Percentiles rank a stretch among this genome's conserved stretches.
Evolutionary conservation across 2,113 vertebrate genomes (phyloP).

Genomic region (Tichodroma muraria): DNA sequence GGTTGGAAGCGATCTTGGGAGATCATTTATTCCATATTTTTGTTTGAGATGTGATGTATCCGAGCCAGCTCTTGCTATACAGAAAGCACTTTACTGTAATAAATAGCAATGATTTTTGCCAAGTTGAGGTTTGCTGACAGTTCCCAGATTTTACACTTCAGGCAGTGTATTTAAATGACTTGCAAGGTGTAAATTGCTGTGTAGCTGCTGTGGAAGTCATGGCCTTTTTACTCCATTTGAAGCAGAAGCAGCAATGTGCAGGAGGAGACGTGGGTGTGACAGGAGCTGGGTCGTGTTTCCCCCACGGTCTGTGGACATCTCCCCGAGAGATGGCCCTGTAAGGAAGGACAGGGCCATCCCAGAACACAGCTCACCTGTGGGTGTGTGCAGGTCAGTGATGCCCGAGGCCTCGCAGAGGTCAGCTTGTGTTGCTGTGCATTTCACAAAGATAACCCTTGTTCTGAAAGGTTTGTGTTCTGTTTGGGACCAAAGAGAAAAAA

Average conservation of each 20-base stretch:
- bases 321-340: rapidly evolving
- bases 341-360: no score
- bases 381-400: not conserved
- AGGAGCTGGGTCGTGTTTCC: not conserved
- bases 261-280: not conserved
- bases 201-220: not conserved
- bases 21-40: not conserved
- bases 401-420: not conserved
- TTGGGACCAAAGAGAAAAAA: not conserved
- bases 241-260: not conserved
- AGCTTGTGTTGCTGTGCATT: not conserved
- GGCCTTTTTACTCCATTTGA: not conserved
- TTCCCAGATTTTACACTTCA: slow-evolving; percentile 27
- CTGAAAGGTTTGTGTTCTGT: not conserved
- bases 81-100: not conserved
- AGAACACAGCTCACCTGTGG: rapidly evolving
- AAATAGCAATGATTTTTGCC: not conserved
- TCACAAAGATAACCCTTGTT: not conserved
- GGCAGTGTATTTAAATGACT: slow-evolving; percentile 5
- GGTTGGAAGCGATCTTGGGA: not conserved
- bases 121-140: slow-evolving; percentile 38
- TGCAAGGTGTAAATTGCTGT: not conserved
- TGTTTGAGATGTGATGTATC: not conserved
- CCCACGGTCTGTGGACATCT: rapidly evolving
- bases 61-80: not conserved